Base-by-base conservation (phyloP, 2,888 invertebrate genomes). In the Cerceris ruficornis region DNA sequence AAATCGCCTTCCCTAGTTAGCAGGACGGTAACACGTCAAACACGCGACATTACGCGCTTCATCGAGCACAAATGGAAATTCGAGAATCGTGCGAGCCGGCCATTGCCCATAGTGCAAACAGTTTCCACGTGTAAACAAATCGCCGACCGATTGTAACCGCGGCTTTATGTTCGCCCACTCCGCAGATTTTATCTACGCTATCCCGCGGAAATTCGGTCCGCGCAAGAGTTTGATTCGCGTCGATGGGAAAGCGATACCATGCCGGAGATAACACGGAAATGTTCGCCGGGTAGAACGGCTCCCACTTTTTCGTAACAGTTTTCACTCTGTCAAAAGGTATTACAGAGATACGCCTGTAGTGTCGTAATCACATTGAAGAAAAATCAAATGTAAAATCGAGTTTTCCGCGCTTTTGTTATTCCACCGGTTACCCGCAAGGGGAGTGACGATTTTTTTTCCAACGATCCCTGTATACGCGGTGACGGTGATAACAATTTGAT, bases 101-200 rank as follows among this genome's bases (percentile, higher is more conserved):
- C 65, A 69, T 66, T 66, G 65, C 54, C 52, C 62, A 70, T 67
- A 55, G 54, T 41, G 67, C 65, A 66, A 76, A 78, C 71, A 71
- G 76, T 57, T 71, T 62, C 64, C 70, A 39, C 52, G 68, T 70
- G 66, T 80, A 81, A 76, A 81, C 76, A 80, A 81, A 80, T 76
- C 74, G 67, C 39, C 52, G 55, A 15, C 41, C 55, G 67, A 76
- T 69, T 60, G 76, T 71, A 76, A 75, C 69, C 70, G 46, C 69
- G 41, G 76, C 81, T 76, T 80, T 69, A 69, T 71, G 58, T 46
- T 8, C 58, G 41, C 17, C 8, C 69, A 14, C 15, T 68, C 55
- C 59, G 46, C 55, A 60, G 67, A 73, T 80, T 73, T 73, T 67
- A 77, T 68, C 69, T 42, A 14, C 61, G 54, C 28, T 64, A 42